These are phyloP conservation scores for Mycetomoellerius zeteki DNA, from an alignment of 1,140 invertebrate genomes.

Conservation along the genomic window DNA sequence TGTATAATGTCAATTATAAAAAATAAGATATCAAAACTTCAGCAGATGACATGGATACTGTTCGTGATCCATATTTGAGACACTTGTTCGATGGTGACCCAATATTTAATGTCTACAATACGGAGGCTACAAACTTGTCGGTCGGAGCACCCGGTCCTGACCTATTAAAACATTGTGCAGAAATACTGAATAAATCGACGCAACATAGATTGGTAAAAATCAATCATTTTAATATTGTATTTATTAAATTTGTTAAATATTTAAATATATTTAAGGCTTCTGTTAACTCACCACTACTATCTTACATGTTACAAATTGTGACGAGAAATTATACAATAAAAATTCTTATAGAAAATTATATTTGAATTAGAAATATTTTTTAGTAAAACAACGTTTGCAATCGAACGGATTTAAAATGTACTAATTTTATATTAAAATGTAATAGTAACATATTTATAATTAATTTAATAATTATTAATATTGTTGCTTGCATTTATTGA, in stretches of 20 bases:
- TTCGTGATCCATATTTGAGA: conserved; percentile 82
- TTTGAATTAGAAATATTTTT: no score
- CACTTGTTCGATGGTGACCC: conserved; percentile 87
- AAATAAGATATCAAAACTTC: not conserved
- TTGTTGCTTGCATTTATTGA: not conserved
- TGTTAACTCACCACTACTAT: no score
- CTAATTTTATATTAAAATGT: not conserved
- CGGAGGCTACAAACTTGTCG: conserved; percentile 85
- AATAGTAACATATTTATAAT: not conserved
- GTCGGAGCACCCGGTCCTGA: conserved; percentile 88
- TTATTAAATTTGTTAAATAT: no score
- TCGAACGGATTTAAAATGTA: no score
- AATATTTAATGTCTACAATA: conserved; percentile 87
- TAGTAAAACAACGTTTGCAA: no score
- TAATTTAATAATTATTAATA: not conserved
- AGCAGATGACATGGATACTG: conserved; percentile 25
- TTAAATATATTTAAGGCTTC: no score
- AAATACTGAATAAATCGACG: conserved; percentile 86
- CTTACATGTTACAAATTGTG: no score
- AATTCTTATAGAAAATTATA: no score
- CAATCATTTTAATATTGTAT: not conserved
- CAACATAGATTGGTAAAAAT: conserved; percentile 85
- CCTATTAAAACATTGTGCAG: conserved; percentile 84
- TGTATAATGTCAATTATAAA: not conserved
- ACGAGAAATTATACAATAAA: no score